Evolutionary conservation across 2,113 vertebrate genomes (phyloP), one percentile per base, ranked within the genome.

Genomic region (Hippolais icterina): DNA sequence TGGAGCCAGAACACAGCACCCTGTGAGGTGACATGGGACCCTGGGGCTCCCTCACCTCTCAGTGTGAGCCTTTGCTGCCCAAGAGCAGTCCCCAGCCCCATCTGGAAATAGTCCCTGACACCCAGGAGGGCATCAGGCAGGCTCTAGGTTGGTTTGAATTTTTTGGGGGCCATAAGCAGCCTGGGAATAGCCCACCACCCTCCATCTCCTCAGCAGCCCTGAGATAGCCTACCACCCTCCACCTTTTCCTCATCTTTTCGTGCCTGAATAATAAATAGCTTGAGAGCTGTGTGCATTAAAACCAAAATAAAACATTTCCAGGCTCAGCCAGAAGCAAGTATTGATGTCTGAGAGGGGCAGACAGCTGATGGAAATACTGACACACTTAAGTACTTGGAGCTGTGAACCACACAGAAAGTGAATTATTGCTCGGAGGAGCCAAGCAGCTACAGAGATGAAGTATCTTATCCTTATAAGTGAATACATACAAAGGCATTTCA

Each of bases 311-410:
- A 95, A 92, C 50, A 44, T 87, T 94, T 94, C 86, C 83, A 94
- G 69, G 60, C 83, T 92, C 68, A 53, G 83, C 72, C 83, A 92
- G 70, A 65, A 96, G 49, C 28, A n/a, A 85, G 74, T 71, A 79
- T 59, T 96, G 89, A 91, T 94, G 93, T 87, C 81, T 84, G 28
- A 89, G 89, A 79, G 70, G 41, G 87, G 74, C 74, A 91, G 95
- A 83, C 83, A 69, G 83, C 87, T 93, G 93, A 95, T 97, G 96
- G 94, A 96, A 96, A 94, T 85, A 93, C 87, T 89, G 81, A 84
- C 89, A 93, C 39, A 28, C 70, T 94, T 87, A 83, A 93, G 78
- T 20, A 63, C 59, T 83, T 93, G 90, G 82, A 91, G 76, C 84
- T 80, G 76, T 2, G 11, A 94, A 66, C 82, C 71, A 85, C 87